phyloP scores from a whole-genome alignment of 2,888 invertebrate species.

The Spodoptera exigua region DNA sequence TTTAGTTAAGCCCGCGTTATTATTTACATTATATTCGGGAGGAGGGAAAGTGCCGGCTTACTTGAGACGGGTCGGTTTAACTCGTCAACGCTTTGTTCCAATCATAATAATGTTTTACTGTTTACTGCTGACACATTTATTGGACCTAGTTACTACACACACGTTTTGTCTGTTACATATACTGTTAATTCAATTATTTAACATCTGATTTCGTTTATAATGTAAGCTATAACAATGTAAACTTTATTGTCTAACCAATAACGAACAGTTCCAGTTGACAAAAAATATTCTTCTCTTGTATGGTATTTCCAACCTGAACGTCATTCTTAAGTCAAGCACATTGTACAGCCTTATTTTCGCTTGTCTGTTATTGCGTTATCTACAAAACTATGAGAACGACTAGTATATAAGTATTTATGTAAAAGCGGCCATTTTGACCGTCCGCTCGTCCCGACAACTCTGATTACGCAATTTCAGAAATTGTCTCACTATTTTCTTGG shows the following conservation, averaged over 20 bases:
- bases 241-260: too few relatives aligned
- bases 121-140: background rate
- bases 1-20: conserved; percentile 46
- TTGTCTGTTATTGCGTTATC: conserved; percentile 54
- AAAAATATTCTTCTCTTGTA: background rate
- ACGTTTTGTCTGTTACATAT: too few relatives aligned
- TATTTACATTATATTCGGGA: conserved; percentile 47
- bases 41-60: conserved; percentile 24
- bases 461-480: conserved; percentile 59
- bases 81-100: conserved; percentile 40
- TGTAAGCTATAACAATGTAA: too few relatives aligned
- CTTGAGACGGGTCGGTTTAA: conserved; percentile 26
- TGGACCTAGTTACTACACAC: too few relatives aligned
- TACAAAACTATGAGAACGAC: conserved; percentile 50
- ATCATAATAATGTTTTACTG: conserved; percentile 31
- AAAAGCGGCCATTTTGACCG: conserved; percentile 51
- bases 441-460: conserved; percentile 47
- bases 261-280: too few relatives aligned
- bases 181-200: too few relatives aligned
- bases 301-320: conserved; percentile 27
- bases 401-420: conserved; percentile 58
- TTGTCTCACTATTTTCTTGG: conserved; percentile 58
- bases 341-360: conserved; percentile 44
- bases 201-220: too few relatives aligned
- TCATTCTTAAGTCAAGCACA: conserved; percentile 30